These are phyloP conservation scores for Dicerorhinus sumatrensis DNA, from an alignment of 2,113 vertebrate species.

Conservation along the genomic window DNA sequence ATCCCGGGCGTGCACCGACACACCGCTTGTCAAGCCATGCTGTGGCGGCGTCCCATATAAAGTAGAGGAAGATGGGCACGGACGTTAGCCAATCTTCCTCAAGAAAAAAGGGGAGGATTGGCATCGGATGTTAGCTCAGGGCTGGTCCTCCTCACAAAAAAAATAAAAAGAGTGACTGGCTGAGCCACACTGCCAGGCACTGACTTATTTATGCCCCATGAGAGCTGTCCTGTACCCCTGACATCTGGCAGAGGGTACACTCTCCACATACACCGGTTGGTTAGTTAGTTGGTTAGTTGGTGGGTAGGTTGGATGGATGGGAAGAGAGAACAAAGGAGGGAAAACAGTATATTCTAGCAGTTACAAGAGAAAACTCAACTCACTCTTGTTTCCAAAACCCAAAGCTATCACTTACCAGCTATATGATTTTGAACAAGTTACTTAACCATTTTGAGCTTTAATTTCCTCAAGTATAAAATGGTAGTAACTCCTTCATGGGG, in stretches of 20 bases:
- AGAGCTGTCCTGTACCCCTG: neutral
- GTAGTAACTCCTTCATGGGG: neutral
- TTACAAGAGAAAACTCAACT: neutral
- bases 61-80: no score
- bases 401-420: neutral
- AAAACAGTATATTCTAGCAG: neutral
- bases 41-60: no score
- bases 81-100: no score
- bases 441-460: neutral
- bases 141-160: no score
- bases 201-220: accelerated
- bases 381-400: neutral
- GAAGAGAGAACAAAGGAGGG: neutral
- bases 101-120: no score
- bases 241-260: neutral
- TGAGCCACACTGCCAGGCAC: accelerated
- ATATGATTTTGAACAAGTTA: neutral
- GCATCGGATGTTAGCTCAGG: no score
- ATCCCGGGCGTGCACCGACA: no score
- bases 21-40: no score
- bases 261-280: neutral
- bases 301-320: neutral
- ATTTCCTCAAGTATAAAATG: neutral
- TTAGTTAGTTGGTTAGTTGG: neutral
- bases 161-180: neutral